Evolutionary conservation across 2,888 invertebrate genomes (phyloP), one percentile per base, ranked within the genome.

Genomic region (Agriopis leucophaearia): DNA sequence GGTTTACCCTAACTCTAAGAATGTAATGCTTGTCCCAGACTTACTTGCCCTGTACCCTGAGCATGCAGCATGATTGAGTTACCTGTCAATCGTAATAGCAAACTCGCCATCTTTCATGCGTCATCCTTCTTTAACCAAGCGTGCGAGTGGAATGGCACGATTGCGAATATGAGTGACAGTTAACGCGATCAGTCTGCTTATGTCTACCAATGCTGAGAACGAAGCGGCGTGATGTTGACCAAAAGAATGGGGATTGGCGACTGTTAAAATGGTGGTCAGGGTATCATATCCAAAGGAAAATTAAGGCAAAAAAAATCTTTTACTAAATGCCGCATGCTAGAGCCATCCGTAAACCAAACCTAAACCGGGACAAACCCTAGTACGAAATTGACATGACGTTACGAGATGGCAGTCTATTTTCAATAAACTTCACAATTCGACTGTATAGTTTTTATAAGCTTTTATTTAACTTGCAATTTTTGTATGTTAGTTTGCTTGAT

Each of bases 21-120:
- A 89, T 90, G 90, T 82, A 70, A 81, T 84, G 86, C 88, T 88
- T 89, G 76, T 74, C 80, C 86, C 84, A 80, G 73, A 79, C 16
- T 56, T 35, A 42, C 45, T 16, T 58, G 79, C n/a, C n/a, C n/a
- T n/a, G n/a, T n/a, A 73, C 81, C 84, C 78, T 44, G n/a, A 44
- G 27, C 54, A 27, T n/a, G 16, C 10, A 13, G 13, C 13, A 27
- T 40, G 38, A 35, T 52, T 38, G 10, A 38, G 1, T 15, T 38
- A 38, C 10, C 52, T 52, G 52, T 52, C 38, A 52, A 55, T 42
- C 13, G 16, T 8, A 42, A 18, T 27, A 7, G 55, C 42, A 13
- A 13, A 44, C 13, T 10, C 15, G 16, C 6, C 16, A 40, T 16
- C 15, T n/a, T n/a, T 4, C n/a, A n/a, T 12, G 10, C 7, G 51